Percentiles rank a stretch among this genome's conserved stretches.
These are phyloP conservation scores for Noctua comes DNA, from an alignment of 2,888 invertebrate genomes.

Conservation along the genomic window DNA sequence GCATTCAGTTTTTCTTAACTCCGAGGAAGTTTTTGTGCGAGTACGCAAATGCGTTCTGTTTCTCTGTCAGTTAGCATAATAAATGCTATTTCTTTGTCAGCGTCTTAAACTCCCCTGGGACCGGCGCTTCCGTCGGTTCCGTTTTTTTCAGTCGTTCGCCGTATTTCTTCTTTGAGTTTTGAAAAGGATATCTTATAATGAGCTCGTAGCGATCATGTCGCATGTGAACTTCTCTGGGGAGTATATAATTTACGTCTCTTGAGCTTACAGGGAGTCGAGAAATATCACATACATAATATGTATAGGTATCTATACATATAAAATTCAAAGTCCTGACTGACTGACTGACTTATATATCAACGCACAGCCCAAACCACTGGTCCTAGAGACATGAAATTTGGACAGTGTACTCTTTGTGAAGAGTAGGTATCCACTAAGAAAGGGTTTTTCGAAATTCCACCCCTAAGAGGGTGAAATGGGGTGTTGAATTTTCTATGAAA, in stretches of 20 bases:
- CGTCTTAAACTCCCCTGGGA: constrained; percentile 25
- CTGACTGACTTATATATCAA: no score
- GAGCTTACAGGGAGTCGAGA: neutral
- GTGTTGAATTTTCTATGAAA: no score
- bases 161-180: constrained; percentile 30
- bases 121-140: constrained; percentile 13
- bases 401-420: no score
- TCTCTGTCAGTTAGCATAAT: constrained; percentile 26
- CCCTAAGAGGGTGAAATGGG: no score
- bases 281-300: neutral
- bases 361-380: no score
- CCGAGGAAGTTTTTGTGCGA: constrained; percentile 1
- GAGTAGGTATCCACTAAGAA: no score
- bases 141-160: constrained; percentile 27
- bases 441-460: no score
- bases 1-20: neutral
- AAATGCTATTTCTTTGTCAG: constrained; percentile 25
- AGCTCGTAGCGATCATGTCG: constrained; percentile 41
- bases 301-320: neutral
- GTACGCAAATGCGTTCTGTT: constrained; percentile 20
- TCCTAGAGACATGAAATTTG: no score
- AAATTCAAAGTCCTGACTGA: no score
- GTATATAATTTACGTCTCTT: constrained; percentile 34
- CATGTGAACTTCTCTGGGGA: constrained; percentile 14
- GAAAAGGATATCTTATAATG: constrained; percentile 49